These are phyloP conservation scores for Orthosia incerta DNA, from an alignment of 2,888 invertebrate species.

Conservation along the genomic window DNA sequence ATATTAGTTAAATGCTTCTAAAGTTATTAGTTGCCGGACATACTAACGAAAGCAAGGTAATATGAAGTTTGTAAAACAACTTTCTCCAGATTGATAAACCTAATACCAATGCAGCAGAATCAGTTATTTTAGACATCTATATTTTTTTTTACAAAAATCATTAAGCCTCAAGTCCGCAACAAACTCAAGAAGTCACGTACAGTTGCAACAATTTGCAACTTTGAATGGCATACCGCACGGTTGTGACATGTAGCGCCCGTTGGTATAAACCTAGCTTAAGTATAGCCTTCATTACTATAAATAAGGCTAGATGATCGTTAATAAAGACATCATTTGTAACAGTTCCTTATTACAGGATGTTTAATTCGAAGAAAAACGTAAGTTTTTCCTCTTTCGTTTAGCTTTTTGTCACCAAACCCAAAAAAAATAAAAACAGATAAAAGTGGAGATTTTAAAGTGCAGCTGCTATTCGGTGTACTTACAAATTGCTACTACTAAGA, in stretches of 20 bases:
- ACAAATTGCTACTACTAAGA: too few relatives aligned
- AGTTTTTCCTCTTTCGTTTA: background rate
- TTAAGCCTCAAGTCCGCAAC: background rate
- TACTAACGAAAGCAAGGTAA: too few relatives aligned
- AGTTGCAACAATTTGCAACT: background rate
- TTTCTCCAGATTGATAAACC: too few relatives aligned
- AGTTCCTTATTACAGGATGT: constrained; percentile 1
- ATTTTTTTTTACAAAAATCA: too few relatives aligned
- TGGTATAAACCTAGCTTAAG: constrained; percentile 17
- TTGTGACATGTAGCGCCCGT: background rate
- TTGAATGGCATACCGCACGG: background rate
- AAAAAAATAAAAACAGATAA: background rate
- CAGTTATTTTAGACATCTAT: too few relatives aligned
- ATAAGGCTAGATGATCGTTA: constrained; percentile 40
- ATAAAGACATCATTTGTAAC: constrained; percentile 52
- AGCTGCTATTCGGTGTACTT: too few relatives aligned
- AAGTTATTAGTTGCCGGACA: too few relatives aligned
- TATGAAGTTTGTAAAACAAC: too few relatives aligned
- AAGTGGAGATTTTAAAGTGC: too few relatives aligned
- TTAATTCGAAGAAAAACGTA: background rate
- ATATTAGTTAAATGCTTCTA: too few relatives aligned
- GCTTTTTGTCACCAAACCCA: background rate
- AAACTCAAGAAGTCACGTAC: background rate
- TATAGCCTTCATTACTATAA: constrained; percentile 47
- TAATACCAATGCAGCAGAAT: background rate